Evolutionary conservation across 2,113 vertebrate genomes (phyloP).

Genomic region (Lonchura striata): DNA sequence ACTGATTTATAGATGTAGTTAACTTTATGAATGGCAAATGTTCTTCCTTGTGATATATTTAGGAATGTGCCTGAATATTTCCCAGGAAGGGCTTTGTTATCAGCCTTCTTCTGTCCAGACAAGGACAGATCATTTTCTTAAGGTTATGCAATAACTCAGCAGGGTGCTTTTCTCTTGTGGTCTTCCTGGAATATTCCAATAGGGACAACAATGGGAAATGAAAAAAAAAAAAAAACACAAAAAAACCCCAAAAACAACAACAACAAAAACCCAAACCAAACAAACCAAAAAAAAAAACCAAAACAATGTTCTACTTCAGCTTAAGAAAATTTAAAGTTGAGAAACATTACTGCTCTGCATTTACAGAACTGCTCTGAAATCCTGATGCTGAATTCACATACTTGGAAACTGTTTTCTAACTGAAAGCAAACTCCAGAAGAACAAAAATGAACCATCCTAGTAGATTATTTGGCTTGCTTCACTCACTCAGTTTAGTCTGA

Average conservation of each 20-base stretch:
- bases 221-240: neutral
- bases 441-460: neutral
- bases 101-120: neutral
- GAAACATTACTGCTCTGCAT: neutral
- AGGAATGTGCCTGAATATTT: neutral
- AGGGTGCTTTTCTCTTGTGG: neutral
- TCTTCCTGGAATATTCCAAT: neutral
- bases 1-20: neutral
- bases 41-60: neutral
- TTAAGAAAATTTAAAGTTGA: neutral
- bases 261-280: neutral
- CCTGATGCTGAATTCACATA: neutral
- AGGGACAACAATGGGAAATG: neutral
- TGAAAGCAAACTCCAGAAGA: neutral
- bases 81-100: neutral
- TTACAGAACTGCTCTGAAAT: neutral
- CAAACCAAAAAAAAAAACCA: too few relatives aligned
- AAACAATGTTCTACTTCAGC: neutral
- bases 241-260: too few relatives aligned
- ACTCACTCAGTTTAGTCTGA: neutral
- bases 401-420: neutral
- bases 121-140: constrained; percentile 8
- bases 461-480: neutral
- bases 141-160: neutral
- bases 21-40: neutral